Conservation (phyloP, 2,113 vertebrate genomes). For the Nestor notabilis region DNA sequence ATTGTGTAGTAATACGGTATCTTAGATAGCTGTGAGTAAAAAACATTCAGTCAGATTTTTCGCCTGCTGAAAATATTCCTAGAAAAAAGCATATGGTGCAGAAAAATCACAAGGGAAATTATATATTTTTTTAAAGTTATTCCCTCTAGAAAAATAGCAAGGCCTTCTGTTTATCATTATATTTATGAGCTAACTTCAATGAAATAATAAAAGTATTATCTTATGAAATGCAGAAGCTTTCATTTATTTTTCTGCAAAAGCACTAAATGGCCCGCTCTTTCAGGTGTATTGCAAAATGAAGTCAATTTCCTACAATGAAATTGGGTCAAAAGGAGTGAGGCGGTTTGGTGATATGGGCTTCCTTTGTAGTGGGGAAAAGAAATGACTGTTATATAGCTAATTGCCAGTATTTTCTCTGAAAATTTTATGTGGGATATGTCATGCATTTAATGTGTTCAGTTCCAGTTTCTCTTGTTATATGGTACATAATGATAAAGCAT, state of each 20-base stretch:
- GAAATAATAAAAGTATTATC: slow-evolving; percentile 70
- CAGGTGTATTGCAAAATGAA: not conserved
- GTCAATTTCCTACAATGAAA: not conserved
- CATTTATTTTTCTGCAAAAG: slow-evolving; percentile 32
- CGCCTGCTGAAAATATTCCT: slow-evolving; percentile 4
- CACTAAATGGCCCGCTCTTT: slow-evolving; percentile 21
- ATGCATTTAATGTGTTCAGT: slow-evolving; percentile 14
- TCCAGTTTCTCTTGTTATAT: slow-evolving; percentile 40
- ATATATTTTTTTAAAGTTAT: not conserved
- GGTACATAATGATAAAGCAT: not conserved
- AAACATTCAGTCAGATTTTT: slow-evolving; percentile 18
- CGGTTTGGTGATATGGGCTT: not conserved
- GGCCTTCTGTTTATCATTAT: slow-evolving; percentile 74
- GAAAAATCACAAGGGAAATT: slow-evolving; percentile 69
- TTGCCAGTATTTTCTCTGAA: slow-evolving; percentile 2
- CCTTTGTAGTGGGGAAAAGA: not conserved
- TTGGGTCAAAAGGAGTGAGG: slow-evolving; percentile 3
- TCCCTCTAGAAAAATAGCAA: slow-evolving; percentile 44
- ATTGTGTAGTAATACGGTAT: not conserved
- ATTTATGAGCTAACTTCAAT: slow-evolving; percentile 68
- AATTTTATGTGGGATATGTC: slow-evolving; percentile 11
- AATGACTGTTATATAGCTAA: not conserved
- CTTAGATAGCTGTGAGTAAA: slow-evolving; percentile 1
- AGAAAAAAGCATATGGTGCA: slow-evolving; percentile 11
- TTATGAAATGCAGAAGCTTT: slow-evolving; percentile 57